Percentiles rank a stretch among this genome's conserved stretches.
These are phyloP conservation scores for Cephalopholis sonnerati DNA, from an alignment of 2,113 vertebrate species.

Conservation along the genomic window DNA sequence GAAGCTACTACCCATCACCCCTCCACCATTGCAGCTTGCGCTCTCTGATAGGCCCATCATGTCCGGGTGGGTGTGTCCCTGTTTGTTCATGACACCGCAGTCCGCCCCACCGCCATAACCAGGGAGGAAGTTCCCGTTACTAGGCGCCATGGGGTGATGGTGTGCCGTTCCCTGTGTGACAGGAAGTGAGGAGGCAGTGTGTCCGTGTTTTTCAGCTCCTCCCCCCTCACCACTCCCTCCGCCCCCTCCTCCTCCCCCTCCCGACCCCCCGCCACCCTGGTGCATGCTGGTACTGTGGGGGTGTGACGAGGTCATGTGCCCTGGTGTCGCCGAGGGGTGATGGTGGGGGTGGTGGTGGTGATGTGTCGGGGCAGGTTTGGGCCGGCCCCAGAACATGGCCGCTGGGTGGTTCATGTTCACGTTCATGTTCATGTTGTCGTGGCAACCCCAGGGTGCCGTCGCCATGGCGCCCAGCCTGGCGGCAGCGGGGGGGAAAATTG, in stretches of 20 bases:
- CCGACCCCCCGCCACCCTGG: slow-evolving; percentile 66
- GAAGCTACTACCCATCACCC: slow-evolving; percentile 91
- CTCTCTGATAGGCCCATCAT: slow-evolving; percentile 81
- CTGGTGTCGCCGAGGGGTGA: slow-evolving; percentile 50
- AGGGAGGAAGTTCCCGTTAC: slow-evolving; percentile 86
- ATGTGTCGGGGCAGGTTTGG: slow-evolving; percentile 62
- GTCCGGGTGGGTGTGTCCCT: slow-evolving; percentile 85
- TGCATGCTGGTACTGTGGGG: slow-evolving; percentile 87
- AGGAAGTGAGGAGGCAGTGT: slow-evolving; percentile 82
- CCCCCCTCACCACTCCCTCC: slow-evolving; percentile 70
- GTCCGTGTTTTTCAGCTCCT: slow-evolving; percentile 87
- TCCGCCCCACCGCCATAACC: slow-evolving; percentile 89
- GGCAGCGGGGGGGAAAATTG: slow-evolving; percentile 90
- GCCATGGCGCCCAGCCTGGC: slow-evolving; percentile 85
- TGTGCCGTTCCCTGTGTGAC: slow-evolving; percentile 88
- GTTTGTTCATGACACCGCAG: slow-evolving; percentile 89
- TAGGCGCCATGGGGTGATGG: slow-evolving; percentile 86
- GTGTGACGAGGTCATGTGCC: slow-evolving; percentile 73
- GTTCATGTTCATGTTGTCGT: slow-evolving; percentile 80
- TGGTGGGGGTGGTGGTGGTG: slow-evolving; percentile 69
- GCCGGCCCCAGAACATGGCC: slow-evolving; percentile 87
- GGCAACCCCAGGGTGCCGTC: slow-evolving; percentile 91
- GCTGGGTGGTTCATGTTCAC: slow-evolving; percentile 80
- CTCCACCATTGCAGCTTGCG: slow-evolving; percentile 86
- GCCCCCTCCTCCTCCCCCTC: slow-evolving; percentile 45